Base-by-base conservation (phyloP, 1,140 invertebrate genomes). In the Conus ventricosus region DNA sequence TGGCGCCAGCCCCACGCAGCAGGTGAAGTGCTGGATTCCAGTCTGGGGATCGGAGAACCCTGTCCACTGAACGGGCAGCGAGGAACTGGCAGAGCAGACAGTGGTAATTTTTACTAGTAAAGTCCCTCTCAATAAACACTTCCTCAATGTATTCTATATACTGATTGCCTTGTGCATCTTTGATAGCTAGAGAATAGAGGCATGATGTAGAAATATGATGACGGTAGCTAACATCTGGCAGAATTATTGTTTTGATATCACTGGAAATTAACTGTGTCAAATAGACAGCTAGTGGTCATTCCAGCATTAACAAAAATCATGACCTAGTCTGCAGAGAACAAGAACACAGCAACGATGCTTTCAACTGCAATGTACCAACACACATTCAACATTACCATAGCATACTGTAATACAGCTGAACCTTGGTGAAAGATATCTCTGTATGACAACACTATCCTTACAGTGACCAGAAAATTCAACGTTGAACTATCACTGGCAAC, bases 1-100 rank as follows among this genome's bases (percentile, higher is more conserved):
- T 51, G 15, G 51, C 39, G 17, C 4, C 23, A 78, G 87, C 13
- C 90, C 90, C 15, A 92, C 71, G 80, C 91, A 93, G n/a, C 89
- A 89, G 57, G 90, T 88, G 71, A 89, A 92, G 71, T 92, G 85
- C 25, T 89, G 71, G 71, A 93, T 89, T 5, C 86, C 90, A 2
- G 92, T 91, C n/a, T 93, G 90, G 11, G 90, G 90, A 67, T 93
- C 92, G 6, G 89, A 81, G 87, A 92, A 92, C 76, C 91, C 91
- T 39, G 85, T 15, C 91, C 91, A 92, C 6, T 88, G 57, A 4
- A 87, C 78, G 25, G 85, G 63, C 11, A 91, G n/a, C 5, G 89
- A 83, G 20, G 89, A 60, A 13, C 91, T 92, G 86, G n/a, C 39
- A 60, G 57, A 15, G 15, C 57, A 60, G 57, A 60, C 13, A 75